Conservation (phyloP, 2,888 invertebrate genomes). For the Sturmia bella region DNA sequence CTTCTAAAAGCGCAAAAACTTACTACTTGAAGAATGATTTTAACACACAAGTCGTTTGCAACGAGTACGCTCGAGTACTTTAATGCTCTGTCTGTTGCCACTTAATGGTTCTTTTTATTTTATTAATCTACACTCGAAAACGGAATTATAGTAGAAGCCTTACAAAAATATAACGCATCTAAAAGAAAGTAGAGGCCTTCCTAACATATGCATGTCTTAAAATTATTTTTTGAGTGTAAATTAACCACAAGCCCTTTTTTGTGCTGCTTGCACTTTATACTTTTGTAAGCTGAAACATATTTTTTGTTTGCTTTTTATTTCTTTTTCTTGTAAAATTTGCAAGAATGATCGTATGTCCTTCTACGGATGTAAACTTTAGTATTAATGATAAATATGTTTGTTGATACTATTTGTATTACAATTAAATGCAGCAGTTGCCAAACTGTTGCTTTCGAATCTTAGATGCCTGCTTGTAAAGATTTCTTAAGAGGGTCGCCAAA, state of each 20-base stretch:
- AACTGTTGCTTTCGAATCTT: too few species aligned
- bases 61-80: slow-evolving; percentile 57
- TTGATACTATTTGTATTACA: slow-evolving; percentile 55
- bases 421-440: slow-evolving; percentile 57
- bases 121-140: slow-evolving; percentile 43
- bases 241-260: slow-evolving; percentile 62
- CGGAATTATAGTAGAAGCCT: neutral
- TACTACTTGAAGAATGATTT: slow-evolving; percentile 53
- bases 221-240: slow-evolving; percentile 37
- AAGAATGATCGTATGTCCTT: slow-evolving; percentile 80
- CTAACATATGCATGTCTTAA: too few species aligned
- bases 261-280: slow-evolving; percentile 51
- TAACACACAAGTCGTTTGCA: slow-evolving; percentile 63
- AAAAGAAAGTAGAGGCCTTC: too few species aligned
- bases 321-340: slow-evolving; percentile 17
- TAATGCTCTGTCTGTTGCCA: slow-evolving; percentile 43
- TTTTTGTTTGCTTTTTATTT: slow-evolving; percentile 35
- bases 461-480: too few species aligned
- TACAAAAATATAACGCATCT: too few species aligned
- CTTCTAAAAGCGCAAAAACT: slow-evolving; percentile 44
- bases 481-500: too few species aligned
- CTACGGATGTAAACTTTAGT: slow-evolving; percentile 78
- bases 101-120: slow-evolving; percentile 59
- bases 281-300: slow-evolving; percentile 54
- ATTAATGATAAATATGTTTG: slow-evolving; percentile 72